A percentile compares a stretch with the other conserved stretches of the same genome.
phyloP scores from a whole-genome alignment of 2,888 invertebrate species.

The Hirtodrosophila histrioides region DNA sequence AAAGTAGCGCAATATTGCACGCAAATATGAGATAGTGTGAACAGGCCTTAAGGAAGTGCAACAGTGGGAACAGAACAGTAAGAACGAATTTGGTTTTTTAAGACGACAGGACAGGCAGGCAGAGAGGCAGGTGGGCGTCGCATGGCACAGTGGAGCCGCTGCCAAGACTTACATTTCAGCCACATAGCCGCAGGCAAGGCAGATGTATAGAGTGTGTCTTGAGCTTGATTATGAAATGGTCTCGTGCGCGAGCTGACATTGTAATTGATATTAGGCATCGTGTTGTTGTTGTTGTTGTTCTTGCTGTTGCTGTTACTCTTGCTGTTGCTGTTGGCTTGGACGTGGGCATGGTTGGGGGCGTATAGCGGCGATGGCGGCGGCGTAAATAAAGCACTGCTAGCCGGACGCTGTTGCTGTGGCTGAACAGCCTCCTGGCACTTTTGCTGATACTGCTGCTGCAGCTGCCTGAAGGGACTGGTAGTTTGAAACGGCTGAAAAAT shows the following conservation, averaged over 20 bases:
- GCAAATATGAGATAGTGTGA: no score
- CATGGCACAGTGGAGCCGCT: slow-evolving; percentile 54
- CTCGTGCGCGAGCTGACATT: slow-evolving; percentile 75
- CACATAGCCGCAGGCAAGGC: slow-evolving; percentile 79
- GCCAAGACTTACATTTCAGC: slow-evolving; percentile 83
- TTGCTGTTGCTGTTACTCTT: slow-evolving; percentile 31
- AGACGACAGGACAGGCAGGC: slow-evolving; percentile 30
- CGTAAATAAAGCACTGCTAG: slow-evolving; percentile 51
- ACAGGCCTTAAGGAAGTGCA: slow-evolving; percentile 36
- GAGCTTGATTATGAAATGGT: slow-evolving; percentile 78
- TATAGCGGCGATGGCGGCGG: slow-evolving; percentile 66
- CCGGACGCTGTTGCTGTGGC: slow-evolving; percentile 42
- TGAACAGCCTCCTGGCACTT: slow-evolving; percentile 44
- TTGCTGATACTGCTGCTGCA: slow-evolving; percentile 73
- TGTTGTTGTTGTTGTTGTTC: slow-evolving; percentile 58
- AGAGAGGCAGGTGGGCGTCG: slow-evolving; percentile 25
- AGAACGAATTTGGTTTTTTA: slow-evolving; percentile 30
- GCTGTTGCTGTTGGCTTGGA: slow-evolving; percentile 35
- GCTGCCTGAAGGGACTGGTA: slow-evolving; percentile 49
- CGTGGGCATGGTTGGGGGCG: slow-evolving; percentile 45
- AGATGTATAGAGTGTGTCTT: slow-evolving; percentile 78
- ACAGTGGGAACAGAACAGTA: slow-evolving; percentile 18
- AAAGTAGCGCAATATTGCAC: no score
- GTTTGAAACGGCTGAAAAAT: slow-evolving; percentile 63
- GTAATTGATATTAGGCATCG: slow-evolving; percentile 71